Conservation (phyloP, 1,140 invertebrate species). For the Drosophila willistoni region DNA sequence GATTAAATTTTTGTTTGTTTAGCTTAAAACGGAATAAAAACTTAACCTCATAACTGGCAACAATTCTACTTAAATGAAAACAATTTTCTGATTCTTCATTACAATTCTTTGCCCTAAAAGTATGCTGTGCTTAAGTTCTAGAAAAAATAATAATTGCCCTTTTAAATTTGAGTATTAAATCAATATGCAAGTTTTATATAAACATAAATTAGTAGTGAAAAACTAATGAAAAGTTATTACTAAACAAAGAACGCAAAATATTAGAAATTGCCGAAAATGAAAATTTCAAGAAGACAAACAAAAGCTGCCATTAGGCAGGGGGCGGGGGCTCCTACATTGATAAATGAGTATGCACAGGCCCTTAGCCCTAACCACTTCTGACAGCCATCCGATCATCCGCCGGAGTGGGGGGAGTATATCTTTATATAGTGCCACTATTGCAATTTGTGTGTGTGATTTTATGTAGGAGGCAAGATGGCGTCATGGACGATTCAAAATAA, state of each 20-base stretch:
- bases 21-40: too few species aligned
- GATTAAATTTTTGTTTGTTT: background rate
- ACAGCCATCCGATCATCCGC: slow-evolving; percentile 4
- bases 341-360: slow-evolving; percentile 15
- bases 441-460: slow-evolving; percentile 33
- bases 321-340: slow-evolving; percentile 11
- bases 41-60: background rate
- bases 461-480: slow-evolving; percentile 61
- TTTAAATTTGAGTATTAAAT: background rate
- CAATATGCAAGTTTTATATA: background rate
- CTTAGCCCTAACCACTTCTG: background rate
- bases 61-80: too few species aligned
- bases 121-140: too few species aligned
- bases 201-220: background rate
- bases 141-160: background rate
- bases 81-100: too few species aligned
- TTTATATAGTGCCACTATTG: background rate
- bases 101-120: background rate
- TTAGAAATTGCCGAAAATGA: background rate
- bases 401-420: slow-evolving; percentile 23
- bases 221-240: slow-evolving; percentile 1
- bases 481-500: slow-evolving; percentile 36
- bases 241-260: slow-evolving; percentile 1
- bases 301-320: background rate
- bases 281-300: slow-evolving; percentile 17